These are phyloP conservation scores for Loriculus beryllinus DNA, from an alignment of 2,797 vertebrate species.

Conservation along the genomic window DNA sequence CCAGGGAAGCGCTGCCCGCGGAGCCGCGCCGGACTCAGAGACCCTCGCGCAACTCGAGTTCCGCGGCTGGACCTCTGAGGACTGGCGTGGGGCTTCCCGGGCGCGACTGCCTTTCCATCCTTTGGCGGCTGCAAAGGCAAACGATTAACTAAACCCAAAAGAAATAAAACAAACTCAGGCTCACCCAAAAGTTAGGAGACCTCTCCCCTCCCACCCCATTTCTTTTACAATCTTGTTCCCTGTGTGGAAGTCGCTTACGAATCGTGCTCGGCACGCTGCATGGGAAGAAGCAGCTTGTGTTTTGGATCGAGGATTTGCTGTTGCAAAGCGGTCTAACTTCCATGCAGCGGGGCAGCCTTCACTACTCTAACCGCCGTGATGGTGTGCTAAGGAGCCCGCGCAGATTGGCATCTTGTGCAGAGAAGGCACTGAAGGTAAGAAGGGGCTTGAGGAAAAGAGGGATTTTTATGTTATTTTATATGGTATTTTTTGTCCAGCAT, in stretches of 20 bases:
- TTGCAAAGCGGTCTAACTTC: conserved; percentile 46
- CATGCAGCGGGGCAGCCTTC: conserved; percentile 46
- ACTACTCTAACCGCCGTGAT: background rate
- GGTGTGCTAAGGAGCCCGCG: conserved; percentile 44
- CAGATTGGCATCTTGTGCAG: background rate
- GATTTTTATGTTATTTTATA: background rate
- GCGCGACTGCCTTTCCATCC: background rate
- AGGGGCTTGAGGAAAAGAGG: background rate
- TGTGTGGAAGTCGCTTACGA: background rate
- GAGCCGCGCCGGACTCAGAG: background rate
- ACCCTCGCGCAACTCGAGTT: conserved; percentile 17
- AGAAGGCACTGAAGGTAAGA: conserved; percentile 62
- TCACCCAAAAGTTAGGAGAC: conserved; percentile 41
- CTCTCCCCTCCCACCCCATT: too few species aligned
- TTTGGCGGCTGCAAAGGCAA: background rate
- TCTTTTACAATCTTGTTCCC: background rate
- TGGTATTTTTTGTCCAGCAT: background rate
- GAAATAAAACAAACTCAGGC: conserved; percentile 43
- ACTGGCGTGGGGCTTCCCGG: background rate
- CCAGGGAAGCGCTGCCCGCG: background rate
- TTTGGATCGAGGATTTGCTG: conserved; percentile 56
- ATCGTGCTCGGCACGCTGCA: conserved; percentile 3
- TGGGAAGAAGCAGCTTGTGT: conserved; percentile 34
- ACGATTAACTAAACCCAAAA: background rate
- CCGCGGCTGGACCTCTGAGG: conserved; percentile 21